Conservation (phyloP, 2,113 vertebrate genomes). For the Herpailurus yagouaroundi region DNA sequence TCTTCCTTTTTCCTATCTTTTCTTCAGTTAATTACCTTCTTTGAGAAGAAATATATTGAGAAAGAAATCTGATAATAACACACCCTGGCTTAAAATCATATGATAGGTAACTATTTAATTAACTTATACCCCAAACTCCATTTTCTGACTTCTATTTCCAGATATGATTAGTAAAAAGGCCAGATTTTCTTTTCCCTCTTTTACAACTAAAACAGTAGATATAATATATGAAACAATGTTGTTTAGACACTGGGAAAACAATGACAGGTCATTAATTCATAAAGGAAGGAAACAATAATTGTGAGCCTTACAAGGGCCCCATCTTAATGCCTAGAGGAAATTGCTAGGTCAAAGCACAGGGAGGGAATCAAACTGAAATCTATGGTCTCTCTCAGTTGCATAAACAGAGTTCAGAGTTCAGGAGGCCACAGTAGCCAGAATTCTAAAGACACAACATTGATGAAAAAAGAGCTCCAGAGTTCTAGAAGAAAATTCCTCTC, state of each 20-base stretch:
- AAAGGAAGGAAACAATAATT: not conserved
- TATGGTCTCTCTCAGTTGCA: not conserved
- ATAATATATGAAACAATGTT: not conserved
- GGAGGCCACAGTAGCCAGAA: not conserved
- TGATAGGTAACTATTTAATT: not conserved
- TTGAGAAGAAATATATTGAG: not conserved
- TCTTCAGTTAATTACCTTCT: not conserved
- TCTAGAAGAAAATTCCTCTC: not conserved
- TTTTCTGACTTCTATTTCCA: not conserved
- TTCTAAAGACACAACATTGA: not conserved
- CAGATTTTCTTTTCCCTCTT: not conserved
- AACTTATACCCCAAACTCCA: not conserved
- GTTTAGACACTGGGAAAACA: not conserved
- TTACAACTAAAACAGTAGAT: not conserved
- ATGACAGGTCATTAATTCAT: not conserved
- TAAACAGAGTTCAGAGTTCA: not conserved
- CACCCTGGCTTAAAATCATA: not conserved
- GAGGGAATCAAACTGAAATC: not conserved
- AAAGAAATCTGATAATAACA: not conserved
- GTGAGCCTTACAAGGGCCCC: not conserved
- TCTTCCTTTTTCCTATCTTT: not conserved
- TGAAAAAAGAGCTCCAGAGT: not conserved
- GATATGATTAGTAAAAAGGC: not conserved
- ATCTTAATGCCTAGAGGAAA: not conserved
- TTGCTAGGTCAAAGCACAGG: not conserved